Conservation (phyloP, 2,888 invertebrate species). For the Mycalesis mineus region DNA sequence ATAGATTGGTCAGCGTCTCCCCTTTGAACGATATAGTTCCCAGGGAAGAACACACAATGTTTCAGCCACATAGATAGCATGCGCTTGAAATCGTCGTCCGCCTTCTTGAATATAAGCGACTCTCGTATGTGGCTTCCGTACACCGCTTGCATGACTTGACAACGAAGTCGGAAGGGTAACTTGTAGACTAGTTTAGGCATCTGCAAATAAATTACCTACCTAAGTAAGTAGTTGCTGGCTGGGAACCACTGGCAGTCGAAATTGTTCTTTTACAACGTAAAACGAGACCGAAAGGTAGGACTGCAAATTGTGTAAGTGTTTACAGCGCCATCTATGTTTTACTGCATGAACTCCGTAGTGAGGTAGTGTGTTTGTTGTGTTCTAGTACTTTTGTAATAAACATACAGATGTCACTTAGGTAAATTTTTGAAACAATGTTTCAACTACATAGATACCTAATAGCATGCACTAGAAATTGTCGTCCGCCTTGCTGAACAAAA, state of each 20-base stretch:
- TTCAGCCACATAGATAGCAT: slow-evolving; percentile 73
- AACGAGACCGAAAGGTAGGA: too few relatives aligned
- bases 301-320: too few relatives aligned
- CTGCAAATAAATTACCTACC: slow-evolving; percentile 30
- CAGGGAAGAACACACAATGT: slow-evolving; percentile 74
- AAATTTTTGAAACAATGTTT: too few relatives aligned
- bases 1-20: slow-evolving; percentile 77
- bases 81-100: slow-evolving; percentile 66
- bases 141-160: slow-evolving; percentile 70
- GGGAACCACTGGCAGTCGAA: too few relatives aligned
- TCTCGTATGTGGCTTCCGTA: slow-evolving; percentile 71
- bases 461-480: slow-evolving; percentile 72
- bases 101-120: slow-evolving; percentile 70
- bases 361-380: too few relatives aligned
- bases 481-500: slow-evolving; percentile 70
- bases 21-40: slow-evolving; percentile 76
- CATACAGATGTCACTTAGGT: too few relatives aligned
- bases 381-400: too few relatives aligned
- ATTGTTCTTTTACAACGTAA: too few relatives aligned
- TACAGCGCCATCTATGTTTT: too few relatives aligned
- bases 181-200: slow-evolving; percentile 60
- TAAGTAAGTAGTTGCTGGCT: too few relatives aligned
- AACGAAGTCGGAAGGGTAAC: slow-evolving; percentile 65
- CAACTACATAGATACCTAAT: slow-evolving; percentile 67
- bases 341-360: too few relatives aligned